These are phyloP conservation scores for Corythucha ciliata DNA, from an alignment of 2,888 invertebrate genomes.

Conservation along the genomic window DNA sequence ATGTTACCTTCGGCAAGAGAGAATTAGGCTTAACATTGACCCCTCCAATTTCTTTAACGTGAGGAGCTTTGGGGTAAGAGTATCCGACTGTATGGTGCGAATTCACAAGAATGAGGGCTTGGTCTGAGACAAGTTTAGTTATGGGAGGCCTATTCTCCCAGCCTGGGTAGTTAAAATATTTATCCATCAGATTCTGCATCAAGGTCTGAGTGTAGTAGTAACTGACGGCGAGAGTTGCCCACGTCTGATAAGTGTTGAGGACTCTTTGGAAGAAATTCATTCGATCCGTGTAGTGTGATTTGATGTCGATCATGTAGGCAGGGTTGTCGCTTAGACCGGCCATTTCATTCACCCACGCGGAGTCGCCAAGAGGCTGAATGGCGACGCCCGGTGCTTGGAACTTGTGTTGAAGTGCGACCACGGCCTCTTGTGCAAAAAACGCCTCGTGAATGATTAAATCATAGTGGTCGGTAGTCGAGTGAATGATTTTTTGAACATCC, in stretches of 20 bases:
- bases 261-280: conserved; percentile 21
- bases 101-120: conserved; percentile 23
- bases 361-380: conserved; percentile 19
- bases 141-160: conserved; percentile 25
- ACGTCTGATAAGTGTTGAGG: conserved; percentile 10
- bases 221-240: background rate
- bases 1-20: conserved; percentile 52
- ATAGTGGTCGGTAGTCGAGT: conserved; percentile 23
- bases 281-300: conserved; percentile 16
- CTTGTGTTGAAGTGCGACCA: conserved; percentile 27
- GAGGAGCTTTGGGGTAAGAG: conserved; percentile 65
- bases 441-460: conserved; percentile 25
- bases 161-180: conserved; percentile 22
- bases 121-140: conserved; percentile 10
- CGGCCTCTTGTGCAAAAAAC: conserved; percentile 23
- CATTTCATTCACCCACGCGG: conserved; percentile 22
- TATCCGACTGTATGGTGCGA: conserved; percentile 41
- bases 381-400: conserved; percentile 26
- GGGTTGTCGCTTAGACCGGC: conserved; percentile 25
- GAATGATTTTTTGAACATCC: conserved; percentile 11
- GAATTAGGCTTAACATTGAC: conserved; percentile 68
- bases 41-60: conserved; percentile 74
- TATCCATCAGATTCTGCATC: conserved; percentile 19
- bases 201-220: background rate
- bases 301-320: conserved; percentile 24